Base-by-base conservation (phyloP, 2,113 vertebrate genomes). In the Oncorhynchus keta region DNA sequence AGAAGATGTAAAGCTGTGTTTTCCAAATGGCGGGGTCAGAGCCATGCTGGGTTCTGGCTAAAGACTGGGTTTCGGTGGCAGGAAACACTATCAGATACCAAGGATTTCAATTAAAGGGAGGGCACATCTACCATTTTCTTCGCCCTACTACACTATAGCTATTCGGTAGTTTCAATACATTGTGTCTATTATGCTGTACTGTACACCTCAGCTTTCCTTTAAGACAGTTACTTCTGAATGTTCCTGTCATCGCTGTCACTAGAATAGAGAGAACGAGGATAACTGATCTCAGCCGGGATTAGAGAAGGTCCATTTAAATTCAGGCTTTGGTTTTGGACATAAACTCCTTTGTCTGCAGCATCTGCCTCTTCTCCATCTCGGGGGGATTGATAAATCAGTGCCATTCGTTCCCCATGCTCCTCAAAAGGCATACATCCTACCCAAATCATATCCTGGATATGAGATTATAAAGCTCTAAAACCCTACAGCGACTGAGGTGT, bases 361-460 rank as follows among this genome's bases (percentile, higher is more conserved):
- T 62, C 59, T 62, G 7, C 59, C n/a, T 62, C 20, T 62, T 62
- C n/a, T 39, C 32, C 32, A 7, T 39, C 67, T 68, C 45, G 3
- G 8, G 30, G 68, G 45, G 39, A 70, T 70, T 49, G 45, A 70
- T 49, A 24, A 6, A 49, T 70, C 68, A 49, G 16, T 9, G 13
- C 68, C 11, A 45, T 70, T 49, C 39, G 3, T 70, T 70, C 68
- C 45, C 39, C 22, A 24, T 5, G 26, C 68, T 49, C 68, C 39
- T 70, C 45, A 49, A 26, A 70, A 70, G 68, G 39, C 20, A 70
- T 70, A 16, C 68, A 45, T 49, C 8, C 20, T 7, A 22, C 20
- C 39, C 45, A 49, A 45, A 70, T 70, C 35, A 49, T 16, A 70
- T 70, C 20, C 68, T 70, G 45, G 68, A 49, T 45, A 70, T 70